phyloP scores from a whole-genome alignment of 2,797 vertebrate genomes.

The Crenichthys baileyi region DNA sequence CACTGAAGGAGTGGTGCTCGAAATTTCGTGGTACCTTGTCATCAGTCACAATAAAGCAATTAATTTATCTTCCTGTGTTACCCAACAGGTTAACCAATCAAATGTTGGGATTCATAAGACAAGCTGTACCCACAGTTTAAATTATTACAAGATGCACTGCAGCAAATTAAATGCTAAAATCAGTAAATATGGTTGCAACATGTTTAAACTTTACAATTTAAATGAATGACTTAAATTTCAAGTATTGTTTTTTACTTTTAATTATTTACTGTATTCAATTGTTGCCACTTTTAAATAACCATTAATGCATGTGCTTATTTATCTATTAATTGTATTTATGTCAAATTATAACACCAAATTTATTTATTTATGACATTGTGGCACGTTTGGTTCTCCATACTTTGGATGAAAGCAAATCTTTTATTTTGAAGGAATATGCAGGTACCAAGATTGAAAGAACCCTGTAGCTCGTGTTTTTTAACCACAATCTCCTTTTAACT shows the following conservation, averaged over 20 bases:
- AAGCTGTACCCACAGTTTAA: not conserved
- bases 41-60: too few species aligned
- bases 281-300: not conserved
- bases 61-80: not conserved
- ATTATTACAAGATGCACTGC: not conserved
- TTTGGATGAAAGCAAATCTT: not conserved
- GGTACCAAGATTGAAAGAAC: not conserved
- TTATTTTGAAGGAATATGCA: slow-evolving; percentile 7
- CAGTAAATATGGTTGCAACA: not conserved
- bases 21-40: too few species aligned
- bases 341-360: not conserved
- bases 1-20: too few species aligned
- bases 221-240: not conserved
- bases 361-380: not conserved
- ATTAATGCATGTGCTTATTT: not conserved
- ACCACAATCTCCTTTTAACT: not conserved
- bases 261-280: not conserved
- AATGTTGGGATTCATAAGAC: not conserved
- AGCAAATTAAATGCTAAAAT: not conserved
- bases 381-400: not conserved
- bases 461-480: not conserved
- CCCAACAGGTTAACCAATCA: not conserved
- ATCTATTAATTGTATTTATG: not conserved
- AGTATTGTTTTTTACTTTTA: not conserved
- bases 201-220: not conserved